phyloP scores from a whole-genome alignment of 2,888 invertebrate genomes.

The Ctenicera cuprea region DNA sequence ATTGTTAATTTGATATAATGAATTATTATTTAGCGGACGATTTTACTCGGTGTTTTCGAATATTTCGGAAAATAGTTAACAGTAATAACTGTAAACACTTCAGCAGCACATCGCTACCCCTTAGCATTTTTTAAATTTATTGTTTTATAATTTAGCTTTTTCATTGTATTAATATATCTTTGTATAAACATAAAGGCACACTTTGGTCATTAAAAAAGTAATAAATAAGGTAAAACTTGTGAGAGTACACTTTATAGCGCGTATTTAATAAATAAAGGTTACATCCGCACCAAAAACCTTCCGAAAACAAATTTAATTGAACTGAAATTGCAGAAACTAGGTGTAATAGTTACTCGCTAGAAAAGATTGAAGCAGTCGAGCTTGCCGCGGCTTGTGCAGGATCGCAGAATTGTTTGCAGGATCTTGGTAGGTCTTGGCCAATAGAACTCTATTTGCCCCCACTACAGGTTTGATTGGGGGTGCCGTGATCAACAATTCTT shows the following conservation, averaged over 20 bases:
- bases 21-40: background rate
- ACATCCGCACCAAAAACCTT: too few relatives aligned
- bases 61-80: background rate
- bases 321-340: too few relatives aligned
- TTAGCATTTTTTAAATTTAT: slow-evolving; percentile 53
- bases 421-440: slow-evolving; percentile 64
- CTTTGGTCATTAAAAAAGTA: too few relatives aligned
- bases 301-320: too few relatives aligned
- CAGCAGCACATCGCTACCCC: slow-evolving; percentile 56
- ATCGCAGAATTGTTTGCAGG: slow-evolving; percentile 56
- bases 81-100: slow-evolving; percentile 57
- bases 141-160: background rate
- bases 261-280: too few relatives aligned
- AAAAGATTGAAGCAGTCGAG: slow-evolving; percentile 44
- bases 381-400: slow-evolving; percentile 51
- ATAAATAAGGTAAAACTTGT: too few relatives aligned
- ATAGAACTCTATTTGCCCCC: slow-evolving; percentile 62
- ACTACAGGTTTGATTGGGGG: slow-evolving; percentile 56
- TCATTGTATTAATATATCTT: background rate
- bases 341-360: background rate
- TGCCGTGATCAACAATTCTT: slow-evolving; percentile 64
- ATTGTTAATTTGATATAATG: background rate
- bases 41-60: slow-evolving; percentile 1
- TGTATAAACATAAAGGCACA: background rate
- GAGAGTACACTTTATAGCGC: too few relatives aligned